Evolutionary conservation across 2,888 invertebrate species (phyloP), one percentile per base, ranked within the genome.

Genomic region (Tipula helvola): DNA sequence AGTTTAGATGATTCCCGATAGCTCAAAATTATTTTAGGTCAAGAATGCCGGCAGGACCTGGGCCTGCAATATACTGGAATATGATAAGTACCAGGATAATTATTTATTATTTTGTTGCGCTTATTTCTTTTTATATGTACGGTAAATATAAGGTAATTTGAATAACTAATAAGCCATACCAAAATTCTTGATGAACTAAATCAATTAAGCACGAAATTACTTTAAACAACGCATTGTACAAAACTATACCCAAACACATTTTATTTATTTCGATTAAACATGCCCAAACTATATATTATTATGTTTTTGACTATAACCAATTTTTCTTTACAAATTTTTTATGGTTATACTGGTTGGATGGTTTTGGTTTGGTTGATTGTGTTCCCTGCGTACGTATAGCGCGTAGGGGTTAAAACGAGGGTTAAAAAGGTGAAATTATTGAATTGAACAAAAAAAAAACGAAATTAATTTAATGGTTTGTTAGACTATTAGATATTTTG

Each of bases 391-490:
- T 39, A 39, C 3, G n/a, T 52, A 47, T 47, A 52, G n/a, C n/a
- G 52, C 16, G 52, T 57, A 57, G 52, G 52, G 52, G 52, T 57
- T 57, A 16, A n/a, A 71, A 71, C 71, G 18, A 28, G 71, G 71
- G 71, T 71, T 71, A 18, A 71, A 71, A 71, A 71, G 71, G 71
- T 71, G 28, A 71, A 71, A 71, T 28, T 71, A 71, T 71, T 71
- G 71, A 71, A 71, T 71, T 28, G 28, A 28, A 28, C 71, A 10
- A 71, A 57, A 8, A 16, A 5, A 28, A 71, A 71, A 18, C 71
- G 71, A 71, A 71, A 71, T 71, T 71, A 71, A 71, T 71, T 71
- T 71, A 71, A 71, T 71, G 71, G 71, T 71, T 71, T 71, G 71
- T 71, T 71, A 71, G 71, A 28, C 71, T 71, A 71, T 71, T 71